These are phyloP conservation scores for Pammene fasciana DNA, from an alignment of 2,888 invertebrate genomes.

Conservation along the genomic window DNA sequence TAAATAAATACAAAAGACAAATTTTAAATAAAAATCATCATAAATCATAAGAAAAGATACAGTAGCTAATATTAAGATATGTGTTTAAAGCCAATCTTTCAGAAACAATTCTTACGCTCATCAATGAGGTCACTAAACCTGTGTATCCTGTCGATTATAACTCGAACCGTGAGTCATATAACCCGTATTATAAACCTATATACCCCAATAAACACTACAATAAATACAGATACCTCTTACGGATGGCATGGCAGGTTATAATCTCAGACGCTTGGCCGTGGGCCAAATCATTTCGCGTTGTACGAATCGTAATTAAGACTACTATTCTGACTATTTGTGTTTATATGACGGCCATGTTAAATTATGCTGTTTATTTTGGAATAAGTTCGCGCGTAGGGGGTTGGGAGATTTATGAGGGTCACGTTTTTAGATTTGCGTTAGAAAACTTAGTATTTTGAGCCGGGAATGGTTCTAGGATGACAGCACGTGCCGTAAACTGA, in stretches of 20 bases:
- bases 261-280: slow-evolving; percentile 22
- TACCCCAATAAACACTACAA: not conserved
- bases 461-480: too few relatives aligned
- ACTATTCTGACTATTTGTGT: slow-evolving; percentile 35
- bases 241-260: not conserved
- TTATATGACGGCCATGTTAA: slow-evolving; percentile 26
- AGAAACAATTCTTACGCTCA: not conserved
- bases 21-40: too few relatives aligned
- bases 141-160: slow-evolving; percentile 15
- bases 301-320: slow-evolving; percentile 27
- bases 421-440: not conserved
- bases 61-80: not conserved
- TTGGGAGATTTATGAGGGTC: not conserved
- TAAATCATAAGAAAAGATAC: not conserved
- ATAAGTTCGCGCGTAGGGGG: slow-evolving; percentile 5
- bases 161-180: not conserved
- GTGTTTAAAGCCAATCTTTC: not conserved
- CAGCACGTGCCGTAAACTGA: too few relatives aligned
- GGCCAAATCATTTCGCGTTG: slow-evolving; percentile 35
- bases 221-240: too few relatives aligned
- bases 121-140: slow-evolving; percentile 24
- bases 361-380: slow-evolving; percentile 19
- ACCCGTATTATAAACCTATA: slow-evolving; percentile 26
- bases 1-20: too few relatives aligned
- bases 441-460: too few relatives aligned